Base-by-base conservation (phyloP, 1,140 invertebrate species). In the Heterodera carotae region DNA sequence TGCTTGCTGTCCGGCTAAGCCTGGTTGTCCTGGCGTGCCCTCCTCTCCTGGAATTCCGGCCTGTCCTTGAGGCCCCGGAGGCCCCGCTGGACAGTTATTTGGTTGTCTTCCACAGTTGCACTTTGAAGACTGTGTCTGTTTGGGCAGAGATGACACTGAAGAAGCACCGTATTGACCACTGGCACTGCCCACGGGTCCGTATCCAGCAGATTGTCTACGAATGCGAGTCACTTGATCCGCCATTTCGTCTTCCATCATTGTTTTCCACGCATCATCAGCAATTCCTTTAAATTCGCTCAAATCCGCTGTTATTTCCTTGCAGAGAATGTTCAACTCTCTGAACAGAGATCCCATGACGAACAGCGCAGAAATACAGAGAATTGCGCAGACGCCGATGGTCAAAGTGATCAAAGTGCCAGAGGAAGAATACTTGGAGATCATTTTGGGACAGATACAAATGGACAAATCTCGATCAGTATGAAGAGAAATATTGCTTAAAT, bases 231-330 rank as follows among this genome's bases (percentile, higher is more conserved):
- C 39, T 22, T 74, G 4, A 5, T 18, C 25, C 29, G 33, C 64
- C 7, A 43, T 34, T 8, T 59, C 59, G 10, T 74, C 77, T 12
- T 73, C 82, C 75, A 83, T 84, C 84, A 83, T 85, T 6, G 64
- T 81, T 18, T 72, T 53, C 82, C 82, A 83, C 10, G 82, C 82
- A 69, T 83, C 82, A 33, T 83, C 84, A 5, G 83, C 82, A 56
- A 83, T 82, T 15, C 31, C 62, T 25, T 83, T 83, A 72, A 82
- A 82, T 2, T 82, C 81, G 25, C 60, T 43, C 70, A 82, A 34
- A 69, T 82, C 80, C 43, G 66, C 77, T 39, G 80, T 66, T 22
- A 82, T 75, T 29, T 83, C 81, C 53, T 75, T 70, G 59, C 75
- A 75, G 27, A 82, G 48, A 36, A 34, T 39, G 34, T 82, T 82